phyloP scores from a whole-genome alignment of 1,140 invertebrate genomes.

The Dendroctonus valens region DNA sequence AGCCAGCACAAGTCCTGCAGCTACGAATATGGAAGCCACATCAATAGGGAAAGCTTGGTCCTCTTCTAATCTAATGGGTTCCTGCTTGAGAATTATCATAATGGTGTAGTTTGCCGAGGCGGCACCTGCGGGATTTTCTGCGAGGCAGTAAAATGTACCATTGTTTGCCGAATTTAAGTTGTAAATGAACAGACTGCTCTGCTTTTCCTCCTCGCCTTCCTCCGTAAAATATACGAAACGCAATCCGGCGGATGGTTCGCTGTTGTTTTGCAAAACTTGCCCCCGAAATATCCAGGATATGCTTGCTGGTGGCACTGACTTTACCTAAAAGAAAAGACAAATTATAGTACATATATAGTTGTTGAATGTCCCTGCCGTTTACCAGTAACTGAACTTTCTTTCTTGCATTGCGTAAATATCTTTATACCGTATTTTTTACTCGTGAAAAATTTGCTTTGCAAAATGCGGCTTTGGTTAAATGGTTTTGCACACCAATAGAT shows the following conservation, averaged over 20 bases:
- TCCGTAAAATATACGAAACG: conserved; percentile 66
- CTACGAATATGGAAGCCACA: conserved; percentile 64
- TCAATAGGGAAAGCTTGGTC: conserved; percentile 61
- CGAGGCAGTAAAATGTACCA: conserved; percentile 76
- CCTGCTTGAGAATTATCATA: conserved; percentile 66
- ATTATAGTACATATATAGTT: neutral
- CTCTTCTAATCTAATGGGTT: conserved; percentile 48
- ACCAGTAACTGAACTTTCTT: no score
- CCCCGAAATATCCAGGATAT: conserved; percentile 79
- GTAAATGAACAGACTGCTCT: conserved; percentile 70
- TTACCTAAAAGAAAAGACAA: conserved; percentile 52
- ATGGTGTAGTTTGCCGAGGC: conserved; percentile 75
- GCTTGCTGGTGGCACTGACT: conserved; percentile 74
- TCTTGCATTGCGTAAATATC: no score
- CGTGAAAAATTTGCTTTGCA: no score
- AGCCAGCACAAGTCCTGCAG: conserved; percentile 54
- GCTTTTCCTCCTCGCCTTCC: conserved; percentile 65
- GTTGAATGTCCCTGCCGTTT: no score
- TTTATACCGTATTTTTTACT: no score
- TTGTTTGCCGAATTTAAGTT: conserved; percentile 71
- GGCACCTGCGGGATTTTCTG: conserved; percentile 76
- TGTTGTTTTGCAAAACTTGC: conserved; percentile 67
- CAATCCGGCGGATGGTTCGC: conserved; percentile 58
- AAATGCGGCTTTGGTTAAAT: no score
- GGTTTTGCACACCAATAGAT: no score